Conservation (phyloP, 2,797 vertebrate species). For the Pangasius mekongensis region DNA sequence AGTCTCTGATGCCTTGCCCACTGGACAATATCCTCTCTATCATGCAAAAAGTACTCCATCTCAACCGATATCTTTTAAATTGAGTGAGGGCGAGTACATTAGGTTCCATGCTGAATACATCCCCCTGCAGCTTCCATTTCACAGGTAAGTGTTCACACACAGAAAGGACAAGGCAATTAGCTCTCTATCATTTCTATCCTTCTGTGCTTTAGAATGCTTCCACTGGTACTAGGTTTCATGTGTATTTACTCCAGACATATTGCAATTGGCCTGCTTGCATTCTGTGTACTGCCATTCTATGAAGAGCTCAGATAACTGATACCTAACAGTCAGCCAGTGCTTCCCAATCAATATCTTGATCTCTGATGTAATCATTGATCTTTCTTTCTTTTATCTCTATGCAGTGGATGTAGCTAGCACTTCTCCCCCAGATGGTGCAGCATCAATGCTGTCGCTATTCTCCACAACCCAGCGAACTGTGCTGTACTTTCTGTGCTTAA, state of each 20-base stretch:
- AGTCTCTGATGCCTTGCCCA: neutral
- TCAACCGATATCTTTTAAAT: conserved; percentile 10
- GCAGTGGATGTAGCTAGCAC: neutral
- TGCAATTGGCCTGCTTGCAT: neutral
- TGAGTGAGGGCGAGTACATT: conserved; percentile 12
- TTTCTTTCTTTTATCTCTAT: neutral
- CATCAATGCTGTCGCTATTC: neutral
- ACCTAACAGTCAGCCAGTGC: neutral
- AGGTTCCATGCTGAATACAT: conserved; percentile 19
- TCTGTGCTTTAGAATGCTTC: neutral
- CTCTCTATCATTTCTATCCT: neutral
- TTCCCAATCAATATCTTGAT: conserved; percentile 11
- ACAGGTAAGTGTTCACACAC: conserved; percentile 35
- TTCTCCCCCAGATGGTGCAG: neutral
- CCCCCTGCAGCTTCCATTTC: conserved; percentile 11
- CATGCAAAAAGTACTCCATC: conserved; percentile 20
- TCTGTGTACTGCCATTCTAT: neutral
- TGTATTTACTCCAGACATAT: neutral
- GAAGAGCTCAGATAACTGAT: neutral
- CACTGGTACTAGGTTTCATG: neutral
- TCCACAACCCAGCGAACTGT: neutral
- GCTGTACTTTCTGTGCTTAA: neutral
- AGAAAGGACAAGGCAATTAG: conserved; percentile 29
- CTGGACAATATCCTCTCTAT: neutral
- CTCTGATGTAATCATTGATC: neutral